Evolutionary conservation across 2,113 vertebrate genomes (phyloP), one percentile per base, ranked within the genome.

Genomic region (Myiopsitta monachus): DNA sequence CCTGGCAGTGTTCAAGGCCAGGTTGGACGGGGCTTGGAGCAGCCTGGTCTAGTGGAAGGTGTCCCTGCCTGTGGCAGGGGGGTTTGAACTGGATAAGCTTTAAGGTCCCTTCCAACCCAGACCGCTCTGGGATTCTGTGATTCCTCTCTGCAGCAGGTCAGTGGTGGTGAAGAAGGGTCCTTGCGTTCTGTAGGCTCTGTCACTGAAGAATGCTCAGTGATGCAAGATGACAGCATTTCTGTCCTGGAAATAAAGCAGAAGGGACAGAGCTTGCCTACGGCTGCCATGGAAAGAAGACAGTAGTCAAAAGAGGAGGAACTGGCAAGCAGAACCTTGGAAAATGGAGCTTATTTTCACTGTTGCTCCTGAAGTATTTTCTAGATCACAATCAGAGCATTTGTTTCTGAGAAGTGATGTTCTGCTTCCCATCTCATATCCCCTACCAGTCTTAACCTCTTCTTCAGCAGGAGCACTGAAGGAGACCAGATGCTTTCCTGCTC

Each of bases 141-240:
- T 75, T 76, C 23, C 6, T 51, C 22, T 46, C 14, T 61, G 36
- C 33, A 83, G 13, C 18, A 18, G 41, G 13, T 51, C 23, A n/a
- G 15, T 52, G 5, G 11, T 44, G 31, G 19, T 78, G 46, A 70
- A 63, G 51, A 36, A 0, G 0, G 14, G 6, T 41, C 18, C 7
- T 69, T 55, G 41, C 10, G 7, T 59, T 82, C 31, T 11, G 9
- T 38, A 75, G 38, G 26, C 7, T 46, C 16, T 57, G 17, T 24
- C 43, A 15, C 17, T 68, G n/a, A 75, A 63, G 16, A 28, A n/a
- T 78, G 66, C 39, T 63, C 51, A 61, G 3, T 3, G 1, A 12
- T 54, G 12, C 16, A 39, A 54, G n/a, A 31, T 57, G 39, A 54
- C 9, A 87, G 18, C 4, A 24, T 72, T 85, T 90, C 7, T 23